Evolutionary conservation across 2,113 vertebrate genomes (phyloP), one percentile per base, ranked within the genome.

Genomic region (Panurus biarmicus): DNA sequence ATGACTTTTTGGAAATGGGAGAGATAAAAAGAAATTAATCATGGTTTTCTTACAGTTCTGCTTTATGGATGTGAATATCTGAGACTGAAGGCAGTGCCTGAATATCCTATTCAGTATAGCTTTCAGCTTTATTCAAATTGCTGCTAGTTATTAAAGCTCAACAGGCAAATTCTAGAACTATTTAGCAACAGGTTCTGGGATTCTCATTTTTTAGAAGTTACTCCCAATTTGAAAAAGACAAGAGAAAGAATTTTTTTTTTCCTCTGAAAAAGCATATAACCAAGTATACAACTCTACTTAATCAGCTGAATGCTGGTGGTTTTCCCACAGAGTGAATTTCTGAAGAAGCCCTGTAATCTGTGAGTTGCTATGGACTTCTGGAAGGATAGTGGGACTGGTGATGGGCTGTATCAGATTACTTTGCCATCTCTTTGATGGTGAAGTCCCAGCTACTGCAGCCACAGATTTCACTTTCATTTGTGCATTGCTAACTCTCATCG

Each of bases 401-500:
- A 16, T 40, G 20, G n/a, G 19, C 66, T 87, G 14, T 29, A 24
- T 35, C n/a, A 83, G 14, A 35, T 67, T 81, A 31, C 25, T 91
- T 72, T 87, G 38, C 38, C 38, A 11, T 29, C 33, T 24, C 53
- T 85, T 89, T 53, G 19, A 29, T 61, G 23, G 18, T 57, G 62
- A 58, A 25, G 28, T 22, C 29, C 14, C 57, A 84, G 40, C 54
- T 70, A n/a, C 78, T 70, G 47, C 62, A 73, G 85, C 58, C 56
- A 48, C 29, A 71, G 38, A 28, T 84, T 73, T 94, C 64, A 13
- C 35, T 80, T 51, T 29, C 15, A 24, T 81, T 61, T 51, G 47
- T 4, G 20, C 8, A 5, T 51, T 84, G 18, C 20, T 61, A 51
- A 9, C 5, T 74, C 24, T 67, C 29, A 8, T n/a, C 2, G 0